Percentiles rank a stretch among this genome's conserved stretches.
Conservation (phyloP, 2,113 vertebrate genomes). For the Colaptes auratus region DNA sequence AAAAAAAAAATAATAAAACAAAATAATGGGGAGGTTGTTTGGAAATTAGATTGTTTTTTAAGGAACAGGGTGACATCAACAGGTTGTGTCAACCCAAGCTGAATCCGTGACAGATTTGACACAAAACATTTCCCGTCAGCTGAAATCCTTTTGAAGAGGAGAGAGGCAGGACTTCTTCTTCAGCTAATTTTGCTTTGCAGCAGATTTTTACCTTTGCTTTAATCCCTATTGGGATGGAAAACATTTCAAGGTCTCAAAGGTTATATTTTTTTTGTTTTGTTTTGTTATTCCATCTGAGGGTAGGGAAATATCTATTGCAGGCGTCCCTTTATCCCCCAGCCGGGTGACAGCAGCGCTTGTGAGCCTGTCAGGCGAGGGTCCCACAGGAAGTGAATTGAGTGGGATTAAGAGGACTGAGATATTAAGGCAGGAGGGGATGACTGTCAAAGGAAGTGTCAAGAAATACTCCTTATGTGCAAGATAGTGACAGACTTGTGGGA, state of each 20-base stretch:
- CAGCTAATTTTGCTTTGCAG: background rate
- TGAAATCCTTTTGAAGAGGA: background rate
- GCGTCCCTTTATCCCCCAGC: background rate
- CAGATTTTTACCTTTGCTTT: background rate
- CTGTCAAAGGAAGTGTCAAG: conserved; percentile 14
- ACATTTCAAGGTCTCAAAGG: background rate
- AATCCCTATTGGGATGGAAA: conserved; percentile 3
- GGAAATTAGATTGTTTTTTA: background rate
- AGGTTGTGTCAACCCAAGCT: background rate
- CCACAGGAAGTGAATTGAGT: background rate
- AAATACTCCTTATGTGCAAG: background rate
- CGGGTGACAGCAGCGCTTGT: background rate
- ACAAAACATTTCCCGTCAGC: background rate
- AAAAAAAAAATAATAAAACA: background rate
- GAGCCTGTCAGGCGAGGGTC: background rate
- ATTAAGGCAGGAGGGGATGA: conserved; percentile 9
- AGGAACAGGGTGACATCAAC: background rate
- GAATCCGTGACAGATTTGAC: background rate
- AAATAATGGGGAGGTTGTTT: background rate
- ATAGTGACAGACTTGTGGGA: background rate
- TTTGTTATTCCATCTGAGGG: background rate
- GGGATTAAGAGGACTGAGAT: conserved; percentile 18
- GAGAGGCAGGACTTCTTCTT: background rate
- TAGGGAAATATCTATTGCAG: conserved; percentile 26
- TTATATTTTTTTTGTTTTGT: background rate